These are phyloP conservation scores for Austrofundulus limnaeus DNA, from an alignment of 2,113 vertebrate species.

Conservation along the genomic window DNA sequence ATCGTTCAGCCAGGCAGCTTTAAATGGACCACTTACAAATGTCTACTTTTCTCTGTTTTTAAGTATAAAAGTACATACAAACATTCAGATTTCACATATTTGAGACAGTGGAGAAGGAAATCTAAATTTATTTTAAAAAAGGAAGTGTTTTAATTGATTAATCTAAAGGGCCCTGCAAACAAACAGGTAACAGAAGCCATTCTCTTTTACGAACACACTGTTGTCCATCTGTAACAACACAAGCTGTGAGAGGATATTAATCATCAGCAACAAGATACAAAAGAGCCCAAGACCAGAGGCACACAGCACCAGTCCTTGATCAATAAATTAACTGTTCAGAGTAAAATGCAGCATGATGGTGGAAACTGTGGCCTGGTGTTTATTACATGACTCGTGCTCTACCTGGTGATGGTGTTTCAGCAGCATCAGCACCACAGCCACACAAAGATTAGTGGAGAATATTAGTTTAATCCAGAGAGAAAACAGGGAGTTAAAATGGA, in stretches of 20 bases:
- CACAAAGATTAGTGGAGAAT: not conserved
- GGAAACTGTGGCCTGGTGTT: conserved; percentile 16
- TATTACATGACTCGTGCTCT: conserved; percentile 48
- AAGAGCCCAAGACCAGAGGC: too few species aligned
- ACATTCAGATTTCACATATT: too few species aligned
- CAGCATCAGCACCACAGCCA: conserved; percentile 10
- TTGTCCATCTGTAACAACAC: conserved; percentile 3
- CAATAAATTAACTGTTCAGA: conserved; percentile 1
- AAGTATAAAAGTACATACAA: too few species aligned
- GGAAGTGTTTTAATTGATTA: not conserved
- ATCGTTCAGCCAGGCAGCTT: conserved; percentile 20
- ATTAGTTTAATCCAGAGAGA: not conserved
- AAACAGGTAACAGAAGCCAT: not conserved
- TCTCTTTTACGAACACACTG: conserved; percentile 11
- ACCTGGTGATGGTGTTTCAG: conserved; percentile 29
- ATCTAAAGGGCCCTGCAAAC: not conserved
- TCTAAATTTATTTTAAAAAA: too few species aligned
- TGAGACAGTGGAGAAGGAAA: too few species aligned
- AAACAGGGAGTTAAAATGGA: not conserved
- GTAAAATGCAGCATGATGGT: not conserved
- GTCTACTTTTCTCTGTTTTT: not conserved
- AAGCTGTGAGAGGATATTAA: not conserved
- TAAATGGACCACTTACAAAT: conserved; percentile 8
- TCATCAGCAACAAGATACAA: not conserved
- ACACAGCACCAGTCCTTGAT: too few species aligned